These are phyloP conservation scores for Hemistola chrysoprasaria DNA, from an alignment of 2,888 invertebrate genomes.

Conservation along the genomic window DNA sequence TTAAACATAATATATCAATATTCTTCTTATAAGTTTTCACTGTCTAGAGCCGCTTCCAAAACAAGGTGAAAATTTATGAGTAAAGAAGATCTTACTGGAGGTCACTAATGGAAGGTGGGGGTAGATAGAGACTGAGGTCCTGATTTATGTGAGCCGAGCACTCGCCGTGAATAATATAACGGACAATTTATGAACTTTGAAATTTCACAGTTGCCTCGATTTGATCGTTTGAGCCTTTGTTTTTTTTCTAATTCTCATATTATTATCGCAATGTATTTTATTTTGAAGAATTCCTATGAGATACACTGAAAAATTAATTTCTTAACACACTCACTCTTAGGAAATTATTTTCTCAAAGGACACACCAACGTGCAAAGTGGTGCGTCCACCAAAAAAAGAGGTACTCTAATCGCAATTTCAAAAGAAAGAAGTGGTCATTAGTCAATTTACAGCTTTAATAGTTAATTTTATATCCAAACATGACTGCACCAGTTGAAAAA, in stretches of 20 bases:
- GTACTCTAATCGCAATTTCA: too few relatives aligned
- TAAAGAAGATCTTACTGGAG: slow-evolving; percentile 22
- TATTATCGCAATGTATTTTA: too few relatives aligned
- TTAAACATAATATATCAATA: background rate
- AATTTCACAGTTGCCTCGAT: slow-evolving; percentile 25
- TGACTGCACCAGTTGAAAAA: slow-evolving; percentile 1
- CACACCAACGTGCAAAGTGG: too few relatives aligned
- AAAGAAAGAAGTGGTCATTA: background rate
- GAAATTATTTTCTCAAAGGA: too few relatives aligned
- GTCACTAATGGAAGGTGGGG: slow-evolving; percentile 63
- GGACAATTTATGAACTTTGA: slow-evolving; percentile 55
- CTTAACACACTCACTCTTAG: too few relatives aligned
- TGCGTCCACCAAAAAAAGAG: too few relatives aligned
- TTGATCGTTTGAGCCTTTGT: slow-evolving; percentile 20
- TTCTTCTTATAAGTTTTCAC: background rate
- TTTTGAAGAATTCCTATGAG: too few relatives aligned
- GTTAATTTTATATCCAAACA: too few relatives aligned
- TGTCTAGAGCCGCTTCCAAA: slow-evolving; percentile 3
- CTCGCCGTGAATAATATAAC: slow-evolving; percentile 74
- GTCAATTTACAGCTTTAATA: too few relatives aligned
- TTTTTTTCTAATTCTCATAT: too few relatives aligned
- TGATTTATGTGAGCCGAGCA: slow-evolving; percentile 68
- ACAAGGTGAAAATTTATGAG: slow-evolving; percentile 22
- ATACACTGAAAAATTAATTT: too few relatives aligned
- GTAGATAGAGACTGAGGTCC: slow-evolving; percentile 56